Evolutionary conservation across 2,888 invertebrate species (phyloP).

Genomic region (Torymus aiolomorphi): DNA sequence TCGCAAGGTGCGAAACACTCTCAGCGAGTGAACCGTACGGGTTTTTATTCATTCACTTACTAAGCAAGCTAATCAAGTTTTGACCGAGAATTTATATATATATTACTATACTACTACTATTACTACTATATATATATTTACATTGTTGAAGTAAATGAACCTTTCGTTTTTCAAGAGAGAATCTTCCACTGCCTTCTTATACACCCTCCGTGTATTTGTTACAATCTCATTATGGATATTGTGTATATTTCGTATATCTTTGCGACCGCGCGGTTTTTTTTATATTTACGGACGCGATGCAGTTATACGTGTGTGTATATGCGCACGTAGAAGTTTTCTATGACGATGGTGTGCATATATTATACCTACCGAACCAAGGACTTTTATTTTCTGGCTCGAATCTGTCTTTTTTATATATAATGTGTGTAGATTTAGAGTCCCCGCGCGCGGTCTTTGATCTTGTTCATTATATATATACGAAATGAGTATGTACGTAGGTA

Average conservation of each 20-base stretch:
- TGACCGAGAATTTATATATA: slow-evolving; percentile 20
- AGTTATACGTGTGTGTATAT: no score
- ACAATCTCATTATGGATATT: slow-evolving; percentile 13
- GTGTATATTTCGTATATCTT: slow-evolving; percentile 34
- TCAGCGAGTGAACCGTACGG: slow-evolving; percentile 74
- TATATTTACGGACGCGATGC: slow-evolving; percentile 1
- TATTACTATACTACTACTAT: neutral
- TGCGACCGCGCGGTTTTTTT: slow-evolving; percentile 16
- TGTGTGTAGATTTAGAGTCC: no score
- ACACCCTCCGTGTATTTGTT: slow-evolving; percentile 21
- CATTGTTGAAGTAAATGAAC: no score
- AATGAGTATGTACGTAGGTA: slow-evolving; percentile 51
- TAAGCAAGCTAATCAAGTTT: slow-evolving; percentile 71
- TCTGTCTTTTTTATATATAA: no score
- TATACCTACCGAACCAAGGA: no score
- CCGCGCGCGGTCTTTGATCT: slow-evolving; percentile 6
- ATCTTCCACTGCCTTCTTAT: neutral
- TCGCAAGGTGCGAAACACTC: slow-evolving; percentile 80
- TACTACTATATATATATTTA: neutral
- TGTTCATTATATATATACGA: slow-evolving; percentile 57
- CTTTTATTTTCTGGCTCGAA: no score
- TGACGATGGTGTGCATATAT: no score
- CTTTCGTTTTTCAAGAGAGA: neutral
- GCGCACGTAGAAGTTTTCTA: no score
- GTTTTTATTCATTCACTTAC: slow-evolving; percentile 69